Conservation (phyloP, 2,113 vertebrate species). For the Pelobates fuscus region DNA sequence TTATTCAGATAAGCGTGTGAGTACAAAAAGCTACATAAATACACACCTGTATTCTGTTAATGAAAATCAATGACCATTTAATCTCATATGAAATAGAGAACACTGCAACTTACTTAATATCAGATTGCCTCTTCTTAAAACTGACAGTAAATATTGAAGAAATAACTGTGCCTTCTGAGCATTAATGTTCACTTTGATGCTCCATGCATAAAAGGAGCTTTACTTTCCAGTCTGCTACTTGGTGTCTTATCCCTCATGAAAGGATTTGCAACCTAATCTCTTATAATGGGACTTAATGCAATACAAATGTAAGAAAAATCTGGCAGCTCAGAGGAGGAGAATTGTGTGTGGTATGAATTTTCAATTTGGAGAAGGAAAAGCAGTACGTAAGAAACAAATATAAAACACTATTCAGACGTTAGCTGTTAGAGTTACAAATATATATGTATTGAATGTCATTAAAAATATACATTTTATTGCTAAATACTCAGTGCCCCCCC, state of each 20-base stretch:
- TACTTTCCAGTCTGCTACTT: slow-evolving; percentile 35
- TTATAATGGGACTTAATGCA: slow-evolving; percentile 48
- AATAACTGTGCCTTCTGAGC: slow-evolving; percentile 26
- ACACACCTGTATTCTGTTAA: too few relatives aligned
- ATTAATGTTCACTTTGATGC: slow-evolving; percentile 36
- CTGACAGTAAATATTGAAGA: neutral
- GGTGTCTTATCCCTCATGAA: slow-evolving; percentile 43
- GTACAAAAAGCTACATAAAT: too few relatives aligned
- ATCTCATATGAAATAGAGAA: too few relatives aligned
- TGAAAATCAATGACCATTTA: too few relatives aligned
- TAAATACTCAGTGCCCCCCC: too few relatives aligned
- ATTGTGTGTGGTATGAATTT: slow-evolving; percentile 27
- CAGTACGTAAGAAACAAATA: slow-evolving; percentile 5
- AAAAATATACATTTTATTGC: too few relatives aligned
- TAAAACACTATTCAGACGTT: slow-evolving; percentile 7
- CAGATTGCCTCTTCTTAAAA: neutral
- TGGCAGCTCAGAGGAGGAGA: slow-evolving; percentile 29
- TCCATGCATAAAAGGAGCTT: slow-evolving; percentile 33
- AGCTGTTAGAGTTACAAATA: neutral
- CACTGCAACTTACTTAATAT: too few relatives aligned
- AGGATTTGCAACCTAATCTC: slow-evolving; percentile 43
- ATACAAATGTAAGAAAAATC: slow-evolving; percentile 41
- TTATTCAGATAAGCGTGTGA: too few relatives aligned
- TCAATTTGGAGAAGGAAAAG: neutral
- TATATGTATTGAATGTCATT: too few relatives aligned